These are phyloP conservation scores for Ferrisia virgata DNA, from an alignment of 2,888 invertebrate species.

Conservation along the genomic window DNA sequence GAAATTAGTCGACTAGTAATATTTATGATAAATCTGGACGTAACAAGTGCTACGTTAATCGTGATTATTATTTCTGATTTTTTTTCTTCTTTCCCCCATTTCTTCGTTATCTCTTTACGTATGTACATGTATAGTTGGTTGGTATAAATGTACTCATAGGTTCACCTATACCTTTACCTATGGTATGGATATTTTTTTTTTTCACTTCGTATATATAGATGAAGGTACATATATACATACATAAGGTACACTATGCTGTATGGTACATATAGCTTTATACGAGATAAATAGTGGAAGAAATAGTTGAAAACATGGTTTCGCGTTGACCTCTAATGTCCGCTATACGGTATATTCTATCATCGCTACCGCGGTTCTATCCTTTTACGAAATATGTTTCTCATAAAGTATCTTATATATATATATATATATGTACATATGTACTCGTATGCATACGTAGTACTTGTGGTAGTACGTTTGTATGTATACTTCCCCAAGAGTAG, in stretches of 20 bases:
- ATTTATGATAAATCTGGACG: not conserved
- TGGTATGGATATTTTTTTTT: too few relatives aligned
- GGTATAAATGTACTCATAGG: not conserved
- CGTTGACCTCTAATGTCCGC: constrained; percentile 39
- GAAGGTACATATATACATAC: not conserved
- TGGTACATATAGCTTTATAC: not conserved
- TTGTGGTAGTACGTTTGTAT: not conserved
- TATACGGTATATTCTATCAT: constrained; percentile 30
- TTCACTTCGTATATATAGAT: not conserved
- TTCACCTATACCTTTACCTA: too few relatives aligned
- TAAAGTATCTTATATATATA: too few relatives aligned
- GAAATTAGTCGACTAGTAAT: not conserved
- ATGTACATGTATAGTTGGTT: not conserved
- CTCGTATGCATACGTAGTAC: not conserved
- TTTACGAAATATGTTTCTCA: constrained; percentile 38
- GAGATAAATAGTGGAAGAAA: not conserved
- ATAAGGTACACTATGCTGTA: not conserved
- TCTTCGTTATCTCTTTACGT: not conserved
- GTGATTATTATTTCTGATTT: not conserved
- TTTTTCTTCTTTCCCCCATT: not conserved
- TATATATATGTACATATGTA: not conserved
- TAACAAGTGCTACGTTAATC: not conserved
- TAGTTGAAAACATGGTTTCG: constrained; percentile 20
- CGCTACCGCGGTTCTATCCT: constrained; percentile 42
- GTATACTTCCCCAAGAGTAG: constrained; percentile 34